These are phyloP conservation scores for Scelioninae gen. 2 DNA, from an alignment of 2,888 invertebrate genomes.

Conservation along the genomic window DNA sequence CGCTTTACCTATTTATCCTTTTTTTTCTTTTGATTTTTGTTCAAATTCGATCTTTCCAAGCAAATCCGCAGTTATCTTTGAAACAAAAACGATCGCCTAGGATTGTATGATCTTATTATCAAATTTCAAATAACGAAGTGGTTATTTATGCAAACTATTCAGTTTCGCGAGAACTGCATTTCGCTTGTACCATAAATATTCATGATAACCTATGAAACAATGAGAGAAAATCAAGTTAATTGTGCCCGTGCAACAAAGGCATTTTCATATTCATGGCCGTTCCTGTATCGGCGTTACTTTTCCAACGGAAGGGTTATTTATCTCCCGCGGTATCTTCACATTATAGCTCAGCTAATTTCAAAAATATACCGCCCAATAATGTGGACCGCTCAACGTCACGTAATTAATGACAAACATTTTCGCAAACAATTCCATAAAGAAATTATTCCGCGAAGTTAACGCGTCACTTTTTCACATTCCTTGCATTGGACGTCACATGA, in stretches of 20 bases:
- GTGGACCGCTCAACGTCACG: constrained; percentile 10
- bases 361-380: not conserved
- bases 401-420: constrained; percentile 26
- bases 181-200: constrained; percentile 13
- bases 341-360: not conserved
- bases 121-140: constrained; percentile 21
- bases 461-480: not conserved
- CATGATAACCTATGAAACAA: constrained; percentile 15
- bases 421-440: constrained; percentile 22
- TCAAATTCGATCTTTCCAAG: no score
- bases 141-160: constrained; percentile 4
- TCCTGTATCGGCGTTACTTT: constrained; percentile 15
- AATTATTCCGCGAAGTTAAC: no score
- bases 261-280: constrained; percentile 11
- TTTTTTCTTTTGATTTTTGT: no score
- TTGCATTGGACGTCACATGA: no score
- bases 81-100: not conserved
- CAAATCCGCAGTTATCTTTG: not conserved
- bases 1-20: no score
- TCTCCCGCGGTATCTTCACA: not conserved
- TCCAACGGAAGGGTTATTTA: constrained; percentile 1
- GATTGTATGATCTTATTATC: constrained; percentile 23
- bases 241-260: constrained; percentile 25
- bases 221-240: constrained; percentile 20
- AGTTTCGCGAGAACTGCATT: constrained; percentile 10